phyloP scores from a whole-genome alignment of 2,113 vertebrate species.

The Calonectris borealis region DNA sequence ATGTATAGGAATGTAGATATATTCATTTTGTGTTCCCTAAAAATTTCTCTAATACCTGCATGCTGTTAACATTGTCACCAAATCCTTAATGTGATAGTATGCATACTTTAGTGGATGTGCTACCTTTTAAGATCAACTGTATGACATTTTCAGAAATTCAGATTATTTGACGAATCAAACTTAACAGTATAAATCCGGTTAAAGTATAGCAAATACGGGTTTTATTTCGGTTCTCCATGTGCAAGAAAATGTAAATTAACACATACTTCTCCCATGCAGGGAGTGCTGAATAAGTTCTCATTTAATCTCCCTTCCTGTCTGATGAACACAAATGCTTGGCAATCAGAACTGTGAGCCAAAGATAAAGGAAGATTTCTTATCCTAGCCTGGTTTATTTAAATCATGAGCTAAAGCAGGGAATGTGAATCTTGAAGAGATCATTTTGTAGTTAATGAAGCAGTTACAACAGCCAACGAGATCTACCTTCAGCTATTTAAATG shows the following conservation, averaged over 20 bases:
- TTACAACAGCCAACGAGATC: background rate
- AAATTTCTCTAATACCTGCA: background rate
- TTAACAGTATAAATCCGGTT: background rate
- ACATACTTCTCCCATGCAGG: background rate
- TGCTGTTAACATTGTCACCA: background rate
- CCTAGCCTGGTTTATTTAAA: slow-evolving; percentile 17
- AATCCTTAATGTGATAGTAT: background rate
- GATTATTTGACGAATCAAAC: background rate
- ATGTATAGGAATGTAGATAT: background rate
- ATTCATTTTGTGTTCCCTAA: background rate
- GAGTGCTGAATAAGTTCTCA: background rate
- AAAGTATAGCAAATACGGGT: background rate
- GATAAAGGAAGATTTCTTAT: slow-evolving; percentile 24
- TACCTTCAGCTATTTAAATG: slow-evolving; percentile 24
- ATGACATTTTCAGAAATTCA: background rate
- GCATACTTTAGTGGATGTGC: background rate
- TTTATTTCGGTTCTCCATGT: background rate
- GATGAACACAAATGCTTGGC: background rate
- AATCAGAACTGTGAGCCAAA: slow-evolving; percentile 13
- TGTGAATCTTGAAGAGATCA: slow-evolving; percentile 18
- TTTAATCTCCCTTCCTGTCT: background rate
- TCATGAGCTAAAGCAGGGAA: background rate
- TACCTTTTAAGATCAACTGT: background rate
- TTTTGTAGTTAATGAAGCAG: slow-evolving; percentile 43
- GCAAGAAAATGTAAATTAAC: background rate